Evolutionary conservation across 2,797 vertebrate species (phyloP).

Genomic region (Antennarius maculatus): DNA sequence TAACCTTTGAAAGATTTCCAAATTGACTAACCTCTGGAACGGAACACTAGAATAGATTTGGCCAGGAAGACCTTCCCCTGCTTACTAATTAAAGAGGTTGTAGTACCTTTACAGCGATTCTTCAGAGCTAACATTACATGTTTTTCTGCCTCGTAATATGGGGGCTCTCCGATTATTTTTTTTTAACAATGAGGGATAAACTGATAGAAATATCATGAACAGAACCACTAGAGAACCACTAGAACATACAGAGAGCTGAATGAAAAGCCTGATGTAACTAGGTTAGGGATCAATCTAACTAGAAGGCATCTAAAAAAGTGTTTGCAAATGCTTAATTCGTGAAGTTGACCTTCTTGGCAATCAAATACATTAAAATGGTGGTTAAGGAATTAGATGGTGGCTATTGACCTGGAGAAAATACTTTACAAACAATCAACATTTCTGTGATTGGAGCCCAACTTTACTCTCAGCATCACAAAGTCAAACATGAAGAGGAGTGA

Average conservation of each 20-base stretch:
- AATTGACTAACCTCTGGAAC: conserved; percentile 27
- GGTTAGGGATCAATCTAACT: too few relatives aligned
- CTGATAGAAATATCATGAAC: conserved; percentile 14
- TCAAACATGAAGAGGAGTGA: conserved; percentile 68
- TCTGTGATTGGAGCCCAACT: conserved; percentile 44
- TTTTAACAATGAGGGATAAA: conserved; percentile 31
- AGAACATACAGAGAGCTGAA: conserved; percentile 24
- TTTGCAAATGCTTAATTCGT: neutral
- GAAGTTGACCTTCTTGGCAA: neutral
- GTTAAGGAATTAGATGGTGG: too few relatives aligned
- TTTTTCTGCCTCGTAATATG: neutral
- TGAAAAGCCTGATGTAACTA: conserved; percentile 9
- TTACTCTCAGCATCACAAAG: conserved; percentile 49
- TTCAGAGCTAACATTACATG: conserved; percentile 7
- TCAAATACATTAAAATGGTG: neutral
- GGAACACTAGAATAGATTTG: conserved; percentile 27
- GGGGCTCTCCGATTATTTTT: conserved; percentile 19
- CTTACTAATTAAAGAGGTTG: conserved; percentile 44
- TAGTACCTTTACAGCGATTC: conserved; percentile 15
- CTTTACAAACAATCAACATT: neutral
- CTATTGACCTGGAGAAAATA: too few relatives aligned
- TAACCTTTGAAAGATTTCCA: conserved; percentile 40
- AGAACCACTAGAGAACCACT: conserved; percentile 19
- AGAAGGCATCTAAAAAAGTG: neutral
- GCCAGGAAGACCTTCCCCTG: conserved; percentile 30